Percentiles rank a stretch among this genome's conserved stretches.
Evolutionary conservation across 2,113 vertebrate species (phyloP).

Genomic region (Seriola aureovittata): DNA sequence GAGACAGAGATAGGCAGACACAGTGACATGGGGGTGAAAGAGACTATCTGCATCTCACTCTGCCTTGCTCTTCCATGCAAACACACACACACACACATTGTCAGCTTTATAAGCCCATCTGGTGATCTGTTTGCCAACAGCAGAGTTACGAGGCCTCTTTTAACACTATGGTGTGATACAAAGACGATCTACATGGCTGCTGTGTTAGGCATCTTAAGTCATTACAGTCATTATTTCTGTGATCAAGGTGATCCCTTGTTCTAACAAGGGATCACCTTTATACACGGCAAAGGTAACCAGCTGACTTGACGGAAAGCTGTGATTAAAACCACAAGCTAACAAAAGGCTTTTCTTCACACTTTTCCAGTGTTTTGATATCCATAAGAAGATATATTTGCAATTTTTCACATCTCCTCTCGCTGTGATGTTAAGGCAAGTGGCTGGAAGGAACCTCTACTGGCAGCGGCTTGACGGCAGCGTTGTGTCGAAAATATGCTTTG

Average conservation of each 20-base stretch:
- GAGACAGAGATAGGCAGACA: constrained; percentile 28
- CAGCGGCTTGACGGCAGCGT: too few species aligned
- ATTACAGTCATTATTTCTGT: constrained; percentile 15
- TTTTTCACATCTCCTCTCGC: too few species aligned
- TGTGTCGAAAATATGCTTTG: too few species aligned
- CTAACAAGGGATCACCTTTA: constrained; percentile 32
- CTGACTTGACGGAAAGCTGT: constrained; percentile 14
- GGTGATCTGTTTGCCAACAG: constrained; percentile 45
- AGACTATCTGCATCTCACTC: constrained; percentile 11
- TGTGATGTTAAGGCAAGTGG: too few species aligned
- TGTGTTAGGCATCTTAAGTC: constrained; percentile 33
- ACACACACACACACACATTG: constrained; percentile 1
- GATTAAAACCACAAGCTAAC: constrained; percentile 32
- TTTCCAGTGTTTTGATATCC: too few species aligned
- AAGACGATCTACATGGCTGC: constrained; percentile 10
- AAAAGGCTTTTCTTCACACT: neutral
- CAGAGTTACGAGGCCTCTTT: constrained; percentile 46
- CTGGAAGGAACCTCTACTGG: too few species aligned
- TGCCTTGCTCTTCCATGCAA: neutral
- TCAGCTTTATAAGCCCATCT: constrained; percentile 65
- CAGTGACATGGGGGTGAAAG: constrained; percentile 13
- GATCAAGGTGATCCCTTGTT: constrained; percentile 6
- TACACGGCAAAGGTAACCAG: neutral
- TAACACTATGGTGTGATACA: constrained; percentile 35
- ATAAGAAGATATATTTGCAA: too few species aligned